Conservation (phyloP, 2,113 vertebrate genomes). For the Brachyhypopomus gauderio region DNA sequence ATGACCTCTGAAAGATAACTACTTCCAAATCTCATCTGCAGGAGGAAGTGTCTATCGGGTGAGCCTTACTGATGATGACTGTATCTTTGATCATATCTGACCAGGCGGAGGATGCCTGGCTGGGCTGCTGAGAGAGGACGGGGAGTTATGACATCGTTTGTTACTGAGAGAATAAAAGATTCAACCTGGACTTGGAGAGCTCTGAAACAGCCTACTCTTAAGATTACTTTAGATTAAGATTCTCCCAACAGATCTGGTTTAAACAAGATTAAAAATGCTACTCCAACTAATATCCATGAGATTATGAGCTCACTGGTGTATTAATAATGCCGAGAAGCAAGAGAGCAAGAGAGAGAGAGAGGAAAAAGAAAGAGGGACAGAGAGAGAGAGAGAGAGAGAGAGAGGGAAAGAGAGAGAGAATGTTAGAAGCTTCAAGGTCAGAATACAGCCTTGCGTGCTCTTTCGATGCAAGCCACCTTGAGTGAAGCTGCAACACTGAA, state of each 20-base stretch:
- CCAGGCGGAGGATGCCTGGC: not conserved
- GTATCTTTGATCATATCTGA: conserved; percentile 3
- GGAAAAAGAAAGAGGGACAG: not conserved
- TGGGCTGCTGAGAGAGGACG: not conserved
- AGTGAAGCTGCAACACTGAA: not conserved
- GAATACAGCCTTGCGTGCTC: not conserved
- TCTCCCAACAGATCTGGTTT: not conserved
- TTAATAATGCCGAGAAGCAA: conserved; percentile 12
- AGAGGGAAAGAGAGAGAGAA: not conserved
- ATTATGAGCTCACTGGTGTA: not conserved
- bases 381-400: conserved; percentile 1
- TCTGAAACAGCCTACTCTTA: not conserved
- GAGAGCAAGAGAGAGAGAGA: not conserved
- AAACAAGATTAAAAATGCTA: not conserved
- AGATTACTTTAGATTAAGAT: conserved; percentile 12
- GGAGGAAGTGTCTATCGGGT: not conserved
- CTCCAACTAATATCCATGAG: not conserved
- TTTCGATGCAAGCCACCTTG: not conserved
- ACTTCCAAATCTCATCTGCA: conserved; percentile 13
- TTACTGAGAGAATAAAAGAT: conserved; percentile 28
- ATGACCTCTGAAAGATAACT: conserved; percentile 26
- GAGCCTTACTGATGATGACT: conserved; percentile 5
- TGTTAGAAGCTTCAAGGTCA: conserved; percentile 49
- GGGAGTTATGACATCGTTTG: not conserved
- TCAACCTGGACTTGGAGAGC: conserved; percentile 11